Base-by-base conservation (phyloP, 2,797 vertebrate species). In the Myioborus melanocephalus region DNA sequence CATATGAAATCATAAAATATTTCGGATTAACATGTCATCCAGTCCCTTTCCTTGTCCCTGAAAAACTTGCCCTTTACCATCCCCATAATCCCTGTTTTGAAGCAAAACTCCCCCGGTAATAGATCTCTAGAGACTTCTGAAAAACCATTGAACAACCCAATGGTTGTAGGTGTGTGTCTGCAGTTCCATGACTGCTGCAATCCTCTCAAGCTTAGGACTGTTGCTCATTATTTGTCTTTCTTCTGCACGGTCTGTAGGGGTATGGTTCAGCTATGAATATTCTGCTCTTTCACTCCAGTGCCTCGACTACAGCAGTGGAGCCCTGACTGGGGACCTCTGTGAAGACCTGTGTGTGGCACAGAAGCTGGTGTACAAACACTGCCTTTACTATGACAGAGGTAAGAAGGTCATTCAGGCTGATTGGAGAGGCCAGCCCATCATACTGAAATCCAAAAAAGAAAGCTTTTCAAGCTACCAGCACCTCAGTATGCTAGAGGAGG, bases 331-430 rank as follows among this genome's bases (percentile, higher is more conserved):
- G 0, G 98, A 99, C 96, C 98, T 99, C 87, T 99, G 99, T 20
- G 98, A 99, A 96, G 99, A 99, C 71, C 98, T 99, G 87, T 99
- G 99, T 1, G 98, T 98, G 75, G 97, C 96, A 2, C 97, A 98
- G 47, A 98, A 96, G 76, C 97, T 99, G 59, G 98, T 98, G 92
- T 99, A 99, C 97, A 98, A 97, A 66, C 98, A 98, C 88, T 99
- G 99, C 77, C 98, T 99, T 61, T 99, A 99, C 97, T 99, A 99
- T 6, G 98, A 99, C 94, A 98, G 98, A 27, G 99, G 99, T 55
- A 99, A 99, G 97, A 99, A 99, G 97, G 99, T 99, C 95, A 98
- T 99, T 68, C 98, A 98, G 94, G 99, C 99, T 1, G 98, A 97
- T 50, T 99, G 99, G 99, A 98, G 98, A 23, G 99, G 98, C 39